Base-by-base conservation (phyloP, 2,888 invertebrate species). In the Trichogramma dendrolimi region DNA sequence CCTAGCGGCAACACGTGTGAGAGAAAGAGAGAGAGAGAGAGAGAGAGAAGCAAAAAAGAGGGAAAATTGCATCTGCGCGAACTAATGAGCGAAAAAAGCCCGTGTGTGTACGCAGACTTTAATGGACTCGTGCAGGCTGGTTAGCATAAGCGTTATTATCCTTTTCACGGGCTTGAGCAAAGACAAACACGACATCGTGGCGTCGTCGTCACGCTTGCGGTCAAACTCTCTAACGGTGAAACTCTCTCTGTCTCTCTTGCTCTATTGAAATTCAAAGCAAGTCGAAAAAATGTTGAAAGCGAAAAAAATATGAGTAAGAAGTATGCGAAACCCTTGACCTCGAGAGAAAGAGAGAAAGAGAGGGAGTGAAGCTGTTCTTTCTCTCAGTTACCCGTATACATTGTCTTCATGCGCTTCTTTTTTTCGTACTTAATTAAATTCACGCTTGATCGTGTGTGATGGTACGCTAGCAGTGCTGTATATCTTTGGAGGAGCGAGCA, bases 261-360 rank as follows among this genome's bases (percentile, higher is more conserved):
- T 27, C 27, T 27, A 27, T 27, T 27, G 27, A 27, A 27, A 27
- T 27, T 27, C 27, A 27, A 27, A 27, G 27, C 27, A 27, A 27
- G 1, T 27, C 27, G 27, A 27, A 27, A 27, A 27, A 27, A 27
- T 27, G 27, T 27, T 27, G 27, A 27, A 27, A 27, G 10, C 47
- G 4, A 39, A 55, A 38, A n/a, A 56, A 10, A 39, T 5, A 27
- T n/a, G 11, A 40, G n/a, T 10, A 40, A 51, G 39, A 10, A 4
- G 40, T 40, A 53, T 5, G 5, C 11, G 55, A 6, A 60, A 60
- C 60, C 55, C 60, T 60, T 60, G 60, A 60, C 60, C 60, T 42
- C 52, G n/a, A 48, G 41, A 46, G 27, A 27, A 27, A 27, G 27
- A 27, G 27, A 27, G 27, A 27, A 27, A 27, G 27, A 27, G 27